A percentile compares a stretch with the other conserved stretches of the same genome.
Conservation (phyloP, 53 echinoderm and acorn worm species). For the Paelopatides confundens region DNA sequence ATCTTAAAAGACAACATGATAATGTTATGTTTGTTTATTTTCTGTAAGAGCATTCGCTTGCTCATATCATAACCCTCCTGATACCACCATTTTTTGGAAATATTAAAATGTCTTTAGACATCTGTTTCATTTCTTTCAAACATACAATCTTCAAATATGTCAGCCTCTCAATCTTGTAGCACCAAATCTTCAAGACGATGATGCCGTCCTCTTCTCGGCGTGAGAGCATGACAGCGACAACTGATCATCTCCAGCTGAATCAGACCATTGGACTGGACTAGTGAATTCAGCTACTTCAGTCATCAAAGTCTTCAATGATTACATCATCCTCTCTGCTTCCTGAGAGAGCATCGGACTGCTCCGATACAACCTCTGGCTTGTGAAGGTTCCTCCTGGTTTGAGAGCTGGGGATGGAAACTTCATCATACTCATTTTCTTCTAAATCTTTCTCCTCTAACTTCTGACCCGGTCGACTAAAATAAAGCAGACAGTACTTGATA, state of each 20-base stretch:
- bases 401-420: slow-evolving; percentile 73
- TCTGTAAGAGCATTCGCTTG: too few species aligned
- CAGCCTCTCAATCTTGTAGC: too few species aligned
- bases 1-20: too few species aligned
- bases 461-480: slow-evolving; percentile 60
- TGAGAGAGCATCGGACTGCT: slow-evolving; percentile 55
- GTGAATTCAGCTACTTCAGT: slow-evolving; percentile 26
- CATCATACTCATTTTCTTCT: slow-evolving; percentile 56
- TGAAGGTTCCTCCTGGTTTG: slow-evolving; percentile 59
- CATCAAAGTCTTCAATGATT: slow-evolving; percentile 87
- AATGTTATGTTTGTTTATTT: too few species aligned
- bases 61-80: too few species aligned
- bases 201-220: too few species aligned
- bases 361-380: slow-evolving; percentile 52
- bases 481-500: not conserved
- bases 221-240: too few species aligned
- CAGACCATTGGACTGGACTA: not conserved
- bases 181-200: too few species aligned
- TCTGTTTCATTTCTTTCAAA: too few species aligned
- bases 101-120: too few species aligned
- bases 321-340: slow-evolving; percentile 69
- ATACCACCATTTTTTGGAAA: too few species aligned
- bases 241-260: not conserved
- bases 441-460: slow-evolving; percentile 87
- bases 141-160: too few species aligned